Conservation (phyloP, 2,113 vertebrate species). For the Calypte anna region DNA sequence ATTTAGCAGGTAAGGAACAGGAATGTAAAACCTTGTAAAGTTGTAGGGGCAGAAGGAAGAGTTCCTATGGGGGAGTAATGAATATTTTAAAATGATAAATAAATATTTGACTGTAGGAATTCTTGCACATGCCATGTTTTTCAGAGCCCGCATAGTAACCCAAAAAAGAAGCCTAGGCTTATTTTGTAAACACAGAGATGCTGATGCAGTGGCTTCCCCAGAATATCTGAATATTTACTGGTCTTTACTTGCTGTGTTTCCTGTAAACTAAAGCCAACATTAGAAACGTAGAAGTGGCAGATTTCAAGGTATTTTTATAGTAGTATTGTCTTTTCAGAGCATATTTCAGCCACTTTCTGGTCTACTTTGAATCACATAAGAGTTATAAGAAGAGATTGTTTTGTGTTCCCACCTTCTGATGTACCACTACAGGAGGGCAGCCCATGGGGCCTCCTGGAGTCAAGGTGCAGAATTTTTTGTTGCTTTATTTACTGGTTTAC, state of each 20-base stretch:
- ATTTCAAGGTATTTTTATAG: neutral
- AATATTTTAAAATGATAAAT: neutral
- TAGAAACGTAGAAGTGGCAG: neutral
- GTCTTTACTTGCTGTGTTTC: neutral
- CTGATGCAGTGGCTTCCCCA: neutral
- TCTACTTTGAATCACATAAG: neutral
- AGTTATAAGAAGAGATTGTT: neutral
- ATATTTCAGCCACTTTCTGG: neutral
- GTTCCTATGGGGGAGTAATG: neutral
- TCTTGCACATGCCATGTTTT: neutral
- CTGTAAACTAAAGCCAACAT: neutral
- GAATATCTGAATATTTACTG: neutral
- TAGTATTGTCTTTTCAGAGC: neutral
- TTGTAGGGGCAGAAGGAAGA: accelerated
- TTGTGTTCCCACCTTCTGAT: neutral
- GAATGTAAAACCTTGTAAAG: neutral
- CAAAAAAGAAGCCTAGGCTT: neutral
- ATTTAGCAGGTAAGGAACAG: neutral
- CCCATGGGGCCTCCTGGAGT: neutral
- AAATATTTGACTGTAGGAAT: neutral
- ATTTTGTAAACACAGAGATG: neutral
- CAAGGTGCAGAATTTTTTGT: conserved; percentile 19
- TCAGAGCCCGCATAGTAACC: neutral
- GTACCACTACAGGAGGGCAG: neutral
- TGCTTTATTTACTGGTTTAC: conserved; percentile 68